Percentiles rank a stretch among this genome's conserved stretches.
Evolutionary conservation across 2,113 vertebrate species (phyloP).

Genomic region (Cyprinodon brontotheroides): DNA sequence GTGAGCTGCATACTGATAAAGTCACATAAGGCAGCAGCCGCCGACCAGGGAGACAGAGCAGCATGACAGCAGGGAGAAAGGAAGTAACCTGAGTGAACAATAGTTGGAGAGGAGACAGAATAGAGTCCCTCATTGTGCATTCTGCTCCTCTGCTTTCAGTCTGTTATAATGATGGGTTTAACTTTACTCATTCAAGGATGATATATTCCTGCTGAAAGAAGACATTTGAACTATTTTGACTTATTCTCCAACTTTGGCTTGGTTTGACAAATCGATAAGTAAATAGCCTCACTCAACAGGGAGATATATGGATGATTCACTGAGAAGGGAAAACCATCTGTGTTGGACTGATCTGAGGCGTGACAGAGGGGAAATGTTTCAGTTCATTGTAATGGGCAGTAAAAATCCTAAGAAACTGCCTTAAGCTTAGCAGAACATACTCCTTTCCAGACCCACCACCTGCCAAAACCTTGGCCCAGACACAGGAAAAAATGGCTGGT

Average conservation of each 20-base stretch:
- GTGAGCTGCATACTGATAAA: constrained; percentile 67
- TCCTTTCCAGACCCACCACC: constrained; percentile 27
- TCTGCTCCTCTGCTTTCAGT: constrained; percentile 53
- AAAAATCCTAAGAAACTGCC: constrained; percentile 41
- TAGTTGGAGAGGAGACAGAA: constrained; percentile 38
- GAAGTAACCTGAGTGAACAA: constrained; percentile 53
- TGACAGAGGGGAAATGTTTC: constrained; percentile 39
- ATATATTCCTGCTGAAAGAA: constrained; percentile 9
- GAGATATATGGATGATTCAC: constrained; percentile 6
- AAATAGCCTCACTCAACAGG: constrained; percentile 10
- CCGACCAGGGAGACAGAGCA: constrained; percentile 33
- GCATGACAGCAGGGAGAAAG: constrained; percentile 14
- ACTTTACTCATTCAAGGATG: constrained; percentile 32
- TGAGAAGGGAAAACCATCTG: constrained; percentile 45
- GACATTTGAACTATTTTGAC: constrained; percentile 6
- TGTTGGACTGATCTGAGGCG: constrained; percentile 21
- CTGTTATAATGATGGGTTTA: constrained; percentile 64
- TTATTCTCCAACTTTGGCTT: constrained; percentile 28
- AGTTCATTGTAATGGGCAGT: constrained; percentile 33
- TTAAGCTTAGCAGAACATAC: constrained; percentile 33
- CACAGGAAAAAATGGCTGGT: constrained; percentile 34
- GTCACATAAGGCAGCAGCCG: constrained; percentile 38
- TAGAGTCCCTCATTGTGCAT: constrained; percentile 57
- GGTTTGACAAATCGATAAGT: constrained; percentile 37
- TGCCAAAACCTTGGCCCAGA: constrained; percentile 25